Base-by-base conservation (phyloP, 2,888 invertebrate species). In the Conchocele bisecta region DNA sequence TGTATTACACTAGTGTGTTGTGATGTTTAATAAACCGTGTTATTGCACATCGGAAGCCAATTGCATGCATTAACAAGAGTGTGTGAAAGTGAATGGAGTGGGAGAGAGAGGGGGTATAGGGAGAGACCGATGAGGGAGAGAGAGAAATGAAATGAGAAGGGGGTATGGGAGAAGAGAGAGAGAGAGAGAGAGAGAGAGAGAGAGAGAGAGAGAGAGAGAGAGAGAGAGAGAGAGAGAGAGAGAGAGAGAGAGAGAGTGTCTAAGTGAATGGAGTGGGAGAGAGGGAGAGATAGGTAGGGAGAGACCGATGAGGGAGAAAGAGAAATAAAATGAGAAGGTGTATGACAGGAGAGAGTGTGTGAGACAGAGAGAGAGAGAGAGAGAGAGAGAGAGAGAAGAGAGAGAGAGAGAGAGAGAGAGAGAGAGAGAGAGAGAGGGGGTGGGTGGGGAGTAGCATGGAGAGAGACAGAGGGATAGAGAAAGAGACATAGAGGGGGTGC, bases 171-270 rank as follows among this genome's bases (percentile, higher is more conserved):
- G 28, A 28, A 50, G 50, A 50, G 50, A 50, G 50, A 50, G 50
- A 26, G 50, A 50, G 50, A 50, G 50, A 50, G 50, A 50, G 28
- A 50, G 50, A 50, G 50, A 50, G 22, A 50, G 50, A 26, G 22
- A 50, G 50, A 50, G 22, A 50, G 26, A 24, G 28, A 44, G 11
- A 44, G 44, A 44, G 17, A 44, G 9, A 17, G 22, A 50, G 50
- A 50, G 50, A 50, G 50, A 50, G 28, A 50, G 50, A 50, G 50
- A 26, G 50, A 50, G 50, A 50, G 50, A 50, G 50, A 50, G n/a
- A 50, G 44, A 44, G 44, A 44, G 44, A 44, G 44, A 17, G 44
- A 44, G 44, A 44, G 44, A 44, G 44, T n/a, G n/a, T n/a, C n/a
- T n/a, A n/a, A n/a, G n/a, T n/a, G n/a, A n/a, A n/a, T n/a, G n/a